Base-by-base conservation (phyloP, 92 coral and sea anemone genomes). In the Paramuricea clavata region DNA sequence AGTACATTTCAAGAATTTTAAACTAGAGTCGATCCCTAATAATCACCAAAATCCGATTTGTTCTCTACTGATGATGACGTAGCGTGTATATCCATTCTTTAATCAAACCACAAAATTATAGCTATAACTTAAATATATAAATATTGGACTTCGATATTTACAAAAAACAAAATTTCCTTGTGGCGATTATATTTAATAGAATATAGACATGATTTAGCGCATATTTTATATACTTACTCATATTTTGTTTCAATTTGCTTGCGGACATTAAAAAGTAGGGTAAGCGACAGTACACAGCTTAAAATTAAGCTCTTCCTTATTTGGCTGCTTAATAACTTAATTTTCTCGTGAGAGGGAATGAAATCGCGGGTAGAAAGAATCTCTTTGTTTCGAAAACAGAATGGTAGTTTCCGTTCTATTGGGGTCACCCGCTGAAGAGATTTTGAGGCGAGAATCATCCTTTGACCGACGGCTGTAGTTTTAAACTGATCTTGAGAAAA, bases 361-460 rank as follows among this genome's bases (percentile, higher is more conserved):
- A 31, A 28, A 65, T 65, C 72, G 28, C 72, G n/a, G 39, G 72
- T 5, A n/a, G 39, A 65, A 65, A 65, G 72, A 65, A 65, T 65
- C 39, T 39, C 72, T 65, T 65, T 65, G 72, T 65, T 65, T 27
- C 72, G 72, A 65, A 13, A 65, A 65, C 72, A 30, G 22, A 65
- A 27, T 65, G 41, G n/a, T 13, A 16, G 35, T 33, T 65, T 65
- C 72, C 72, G 72, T 65, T 65, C 39, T 65, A 54, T 33, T 28
- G 0, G 72, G 39, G 39, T 65, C 39, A 65, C 72, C 72, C 41
- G 70, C 72, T 65, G 72, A 5, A 65, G 35, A 65, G 6, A 26
- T 33, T 30, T 27, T 12, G n/a, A 28, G 72, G 39, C 72, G 41
- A 65, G 72, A 12, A 11, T 28, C 39, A 65, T 28, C 35, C 35